A percentile compares a stretch with the other conserved stretches of the same genome.
Conservation (phyloP, 2,797 vertebrate species). For the Brachymystax lenok region DNA sequence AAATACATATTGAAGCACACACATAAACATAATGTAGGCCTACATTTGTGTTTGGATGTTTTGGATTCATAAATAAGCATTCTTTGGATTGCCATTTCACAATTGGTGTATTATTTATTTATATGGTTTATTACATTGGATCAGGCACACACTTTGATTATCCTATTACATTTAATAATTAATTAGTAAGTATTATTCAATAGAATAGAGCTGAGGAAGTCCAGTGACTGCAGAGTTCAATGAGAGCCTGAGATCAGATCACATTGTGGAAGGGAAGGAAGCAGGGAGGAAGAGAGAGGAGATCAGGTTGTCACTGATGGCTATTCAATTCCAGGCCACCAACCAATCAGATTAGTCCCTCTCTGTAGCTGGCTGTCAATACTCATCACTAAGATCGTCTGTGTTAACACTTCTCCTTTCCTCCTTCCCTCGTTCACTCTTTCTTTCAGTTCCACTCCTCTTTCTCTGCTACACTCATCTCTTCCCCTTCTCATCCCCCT, state of each 20-base stretch:
- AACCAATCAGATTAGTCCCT: background rate
- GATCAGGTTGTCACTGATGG: background rate
- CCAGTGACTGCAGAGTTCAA: background rate
- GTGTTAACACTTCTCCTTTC: background rate
- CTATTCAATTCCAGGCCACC: background rate
- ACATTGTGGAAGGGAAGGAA: background rate
- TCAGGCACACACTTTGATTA: conserved; percentile 11
- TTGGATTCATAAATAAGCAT: too few relatives aligned
- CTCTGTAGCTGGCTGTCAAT: background rate
- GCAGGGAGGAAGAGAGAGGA: background rate
- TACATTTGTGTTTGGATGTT: too few relatives aligned
- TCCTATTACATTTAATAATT: conserved; percentile 21
- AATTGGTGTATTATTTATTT: background rate
- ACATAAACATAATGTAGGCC: background rate
- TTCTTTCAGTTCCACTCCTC: background rate
- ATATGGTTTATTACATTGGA: background rate
- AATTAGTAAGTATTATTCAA: conserved; percentile 18
- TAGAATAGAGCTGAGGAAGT: too few relatives aligned
- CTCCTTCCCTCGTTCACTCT: background rate
- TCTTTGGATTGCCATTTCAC: background rate
- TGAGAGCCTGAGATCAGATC: background rate
- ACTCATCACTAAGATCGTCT: background rate
- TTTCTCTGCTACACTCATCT: background rate
- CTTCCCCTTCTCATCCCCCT: conserved; percentile 8
- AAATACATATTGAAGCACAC: background rate